A percentile compares a stretch with the other conserved stretches of the same genome.
Conservation (phyloP, 2,797 vertebrate genomes). For the Enteromius paludinosus region DNA sequence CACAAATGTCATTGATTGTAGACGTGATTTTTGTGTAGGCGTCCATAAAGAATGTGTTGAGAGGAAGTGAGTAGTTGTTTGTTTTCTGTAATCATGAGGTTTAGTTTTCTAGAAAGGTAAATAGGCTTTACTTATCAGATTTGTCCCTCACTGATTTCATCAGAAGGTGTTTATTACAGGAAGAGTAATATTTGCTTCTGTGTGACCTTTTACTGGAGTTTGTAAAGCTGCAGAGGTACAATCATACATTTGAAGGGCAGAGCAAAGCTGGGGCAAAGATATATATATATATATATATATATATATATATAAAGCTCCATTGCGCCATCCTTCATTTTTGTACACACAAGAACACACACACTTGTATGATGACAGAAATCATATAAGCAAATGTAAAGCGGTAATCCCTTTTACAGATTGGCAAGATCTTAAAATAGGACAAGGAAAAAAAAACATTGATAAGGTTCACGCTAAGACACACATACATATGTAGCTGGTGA, state of each 20-base stretch:
- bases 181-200: slow-evolving; percentile 25
- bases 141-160: neutral
- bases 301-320: too few species aligned
- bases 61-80: neutral
- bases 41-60: neutral
- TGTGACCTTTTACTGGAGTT: slow-evolving; percentile 24
- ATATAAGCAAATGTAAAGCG: slow-evolving; percentile 19
- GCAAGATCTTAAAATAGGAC: slow-evolving; percentile 22
- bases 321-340: too few species aligned
- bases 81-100: neutral
- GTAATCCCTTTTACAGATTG: slow-evolving; percentile 15
- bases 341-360: neutral
- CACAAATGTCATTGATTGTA: neutral
- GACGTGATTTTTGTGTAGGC: neutral
- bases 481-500: slow-evolving; percentile 15
- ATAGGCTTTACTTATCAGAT: slow-evolving; percentile 24
- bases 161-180: slow-evolving; percentile 11
- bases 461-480: slow-evolving; percentile 26
- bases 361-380: neutral
- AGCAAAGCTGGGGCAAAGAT: slow-evolving; percentile 1
- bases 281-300: slow-evolving; percentile 14
- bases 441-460: neutral
- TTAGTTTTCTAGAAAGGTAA: neutral
- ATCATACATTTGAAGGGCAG: slow-evolving; percentile 23
- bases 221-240: neutral